Evolutionary conservation across 2,888 invertebrate species (phyloP).

Genomic region (Ctena decussata): DNA sequence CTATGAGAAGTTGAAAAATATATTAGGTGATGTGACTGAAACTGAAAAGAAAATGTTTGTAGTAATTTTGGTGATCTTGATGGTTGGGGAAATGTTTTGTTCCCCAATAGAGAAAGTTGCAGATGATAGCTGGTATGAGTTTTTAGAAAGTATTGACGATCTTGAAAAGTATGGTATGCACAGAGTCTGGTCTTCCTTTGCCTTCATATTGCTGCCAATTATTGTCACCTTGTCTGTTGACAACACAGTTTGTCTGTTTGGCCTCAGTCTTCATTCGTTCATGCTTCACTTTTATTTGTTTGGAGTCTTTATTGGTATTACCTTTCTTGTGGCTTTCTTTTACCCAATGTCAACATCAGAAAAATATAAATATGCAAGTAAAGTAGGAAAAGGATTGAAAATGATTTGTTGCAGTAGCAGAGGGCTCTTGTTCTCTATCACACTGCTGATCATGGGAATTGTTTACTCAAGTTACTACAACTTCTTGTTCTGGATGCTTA

Average conservation of each 20-base stretch:
- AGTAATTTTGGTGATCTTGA: slow-evolving; percentile 76
- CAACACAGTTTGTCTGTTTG: slow-evolving; percentile 81
- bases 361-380: slow-evolving; percentile 76
- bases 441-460: slow-evolving; percentile 81
- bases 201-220: slow-evolving; percentile 80
- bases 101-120: slow-evolving; percentile 82
- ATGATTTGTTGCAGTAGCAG: slow-evolving; percentile 79
- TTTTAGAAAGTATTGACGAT: slow-evolving; percentile 83
- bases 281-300: slow-evolving; percentile 83
- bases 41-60: slow-evolving; percentile 74
- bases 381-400: slow-evolving; percentile 76
- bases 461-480: slow-evolving; percentile 79
- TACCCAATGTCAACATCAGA: slow-evolving; percentile 80
- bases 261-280: slow-evolving; percentile 79
- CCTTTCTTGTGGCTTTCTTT: slow-evolving; percentile 78
- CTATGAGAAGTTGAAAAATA: slow-evolving; percentile 31
- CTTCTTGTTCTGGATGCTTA: slow-evolving; percentile 84
- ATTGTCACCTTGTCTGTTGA: slow-evolving; percentile 79
- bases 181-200: slow-evolving; percentile 80
- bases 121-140: slow-evolving; percentile 85
- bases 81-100: slow-evolving; percentile 80
- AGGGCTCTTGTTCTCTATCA: slow-evolving; percentile 75
- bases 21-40: slow-evolving; percentile 67
- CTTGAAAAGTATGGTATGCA: slow-evolving; percentile 85
- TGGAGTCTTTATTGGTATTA: slow-evolving; percentile 75